Percentiles rank a stretch among this genome's conserved stretches.
Evolutionary conservation across 2,797 vertebrate species (phyloP).

Genomic region (Yasuhikotakia modesta): DNA sequence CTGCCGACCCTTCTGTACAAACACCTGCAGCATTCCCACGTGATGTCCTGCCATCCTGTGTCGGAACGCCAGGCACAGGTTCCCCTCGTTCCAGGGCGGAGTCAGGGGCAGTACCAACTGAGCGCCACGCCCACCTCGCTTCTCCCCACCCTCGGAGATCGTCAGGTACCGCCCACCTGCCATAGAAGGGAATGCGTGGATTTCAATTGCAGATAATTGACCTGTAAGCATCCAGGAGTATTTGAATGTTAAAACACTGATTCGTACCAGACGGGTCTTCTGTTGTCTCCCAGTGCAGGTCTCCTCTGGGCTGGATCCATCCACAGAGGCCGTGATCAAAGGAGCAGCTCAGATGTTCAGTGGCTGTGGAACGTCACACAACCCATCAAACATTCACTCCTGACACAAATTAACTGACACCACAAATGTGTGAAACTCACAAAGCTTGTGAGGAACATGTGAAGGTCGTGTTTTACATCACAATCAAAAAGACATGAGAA

Average conservation of each 20-base stretch:
- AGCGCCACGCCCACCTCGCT: constrained; percentile 80
- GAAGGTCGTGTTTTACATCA: background rate
- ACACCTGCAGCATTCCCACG: constrained; percentile 88
- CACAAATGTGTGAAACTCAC: background rate
- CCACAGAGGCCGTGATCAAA: constrained; percentile 93
- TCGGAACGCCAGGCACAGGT: constrained; percentile 90
- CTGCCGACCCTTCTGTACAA: constrained; percentile 82
- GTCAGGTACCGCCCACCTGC: constrained; percentile 89
- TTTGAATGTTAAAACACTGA: background rate
- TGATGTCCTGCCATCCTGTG: constrained; percentile 87
- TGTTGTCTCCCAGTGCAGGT: constrained; percentile 89
- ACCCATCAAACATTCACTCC: background rate
- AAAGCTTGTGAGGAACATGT: background rate
- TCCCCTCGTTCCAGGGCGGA: constrained; percentile 74
- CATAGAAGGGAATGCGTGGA: background rate
- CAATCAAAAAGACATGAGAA: background rate
- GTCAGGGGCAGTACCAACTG: constrained; percentile 84
- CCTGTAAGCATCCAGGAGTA: no score
- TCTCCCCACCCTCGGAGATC: constrained; percentile 80
- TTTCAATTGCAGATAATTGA: background rate
- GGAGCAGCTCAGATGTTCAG: constrained; percentile 43
- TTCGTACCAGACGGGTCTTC: constrained; percentile 82
- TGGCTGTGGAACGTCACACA: background rate
- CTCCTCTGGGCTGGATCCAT: constrained; percentile 89
- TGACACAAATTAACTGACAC: background rate